These are phyloP conservation scores for Volucella inanis DNA, from an alignment of 2,888 invertebrate genomes.

Conservation along the genomic window DNA sequence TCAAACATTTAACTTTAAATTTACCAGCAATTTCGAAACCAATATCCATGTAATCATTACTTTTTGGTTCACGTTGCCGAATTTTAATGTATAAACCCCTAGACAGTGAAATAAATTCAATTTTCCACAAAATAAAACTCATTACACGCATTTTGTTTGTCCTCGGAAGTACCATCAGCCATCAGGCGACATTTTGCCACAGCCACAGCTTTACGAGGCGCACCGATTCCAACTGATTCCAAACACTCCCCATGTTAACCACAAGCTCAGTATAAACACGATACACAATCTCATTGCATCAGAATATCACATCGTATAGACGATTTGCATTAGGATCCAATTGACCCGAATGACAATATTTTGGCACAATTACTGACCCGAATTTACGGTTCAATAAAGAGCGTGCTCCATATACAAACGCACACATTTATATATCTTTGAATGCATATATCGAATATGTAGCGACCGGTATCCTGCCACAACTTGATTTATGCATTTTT, in stretches of 20 bases:
- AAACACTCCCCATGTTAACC: background rate
- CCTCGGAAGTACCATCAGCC: background rate
- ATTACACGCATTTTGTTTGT: constrained; percentile 39
- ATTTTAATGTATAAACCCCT: background rate
- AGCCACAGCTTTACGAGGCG: background rate
- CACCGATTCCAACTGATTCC: too few relatives aligned
- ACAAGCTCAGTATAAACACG: constrained; percentile 4
- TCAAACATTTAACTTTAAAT: constrained; percentile 5
- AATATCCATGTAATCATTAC: constrained; percentile 32
- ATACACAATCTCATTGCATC: constrained; percentile 9
- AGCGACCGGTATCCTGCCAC: constrained; percentile 56
- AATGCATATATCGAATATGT: too few relatives aligned
- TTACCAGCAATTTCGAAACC: constrained; percentile 7
- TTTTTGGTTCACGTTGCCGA: constrained; percentile 8
- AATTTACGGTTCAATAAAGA: constrained; percentile 35
- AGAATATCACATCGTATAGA: background rate
- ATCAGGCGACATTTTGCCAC: constrained; percentile 7
- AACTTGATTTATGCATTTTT: constrained; percentile 71
- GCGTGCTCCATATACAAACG: background rate
- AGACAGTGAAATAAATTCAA: constrained; percentile 19
- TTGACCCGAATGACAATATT: constrained; percentile 54
- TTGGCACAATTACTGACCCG: constrained; percentile 66
- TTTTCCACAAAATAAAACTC: constrained; percentile 52
- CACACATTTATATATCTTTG: background rate
- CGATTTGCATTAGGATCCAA: constrained; percentile 34